Base-by-base conservation (phyloP, 1,140 invertebrate species). In the Euwallacea fornicatus region DNA sequence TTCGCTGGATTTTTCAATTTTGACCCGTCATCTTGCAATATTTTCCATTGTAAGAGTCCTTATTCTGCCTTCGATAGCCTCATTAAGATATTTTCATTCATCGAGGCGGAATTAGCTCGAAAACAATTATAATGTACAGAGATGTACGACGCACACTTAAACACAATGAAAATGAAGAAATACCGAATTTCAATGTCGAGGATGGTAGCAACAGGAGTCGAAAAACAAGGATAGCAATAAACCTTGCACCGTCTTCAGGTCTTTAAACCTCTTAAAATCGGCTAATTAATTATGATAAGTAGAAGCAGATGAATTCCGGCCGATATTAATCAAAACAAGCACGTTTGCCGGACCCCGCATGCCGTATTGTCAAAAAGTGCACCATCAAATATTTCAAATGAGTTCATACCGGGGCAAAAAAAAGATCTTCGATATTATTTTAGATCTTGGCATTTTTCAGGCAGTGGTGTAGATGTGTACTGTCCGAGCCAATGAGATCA, bases 241-340 rank as follows among this genome's bases (percentile, higher is more conserved):
- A 42, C 13, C 50, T 44, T 70, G 68, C 50, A 64, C 68, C 41
- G 68, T 70, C 47, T n/a, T 13, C 44, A 44, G 75, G 66, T 63
- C 59, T 66, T 69, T 72, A 73, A 74, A 66, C 59, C 63, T 60
- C 66, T 70, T 63, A 75, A 78, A 76, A 77, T 70, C 68, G 50
- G 53, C 73, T 78, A 77, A 76, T 78, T 78, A 78, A 78, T 76
- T 77, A 78, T 78, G 77, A 75, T 78, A 78, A 78, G 69, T 71
- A 75, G 77, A 76, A 78, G 74, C 77, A 77, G 77, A 78, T 77
- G 75, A 77, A 78, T 77, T 77, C 76, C 71, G 69, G 54, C 42
- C 61, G 73, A 75, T 74, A 78, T 78, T 77, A 78, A 78, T 78
- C 76, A 78, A 78, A 78, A 77, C 74, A 72, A 75, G 73, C 77